phyloP scores from a whole-genome alignment of 2,888 invertebrate genomes.

The Notodonta dromedarius region DNA sequence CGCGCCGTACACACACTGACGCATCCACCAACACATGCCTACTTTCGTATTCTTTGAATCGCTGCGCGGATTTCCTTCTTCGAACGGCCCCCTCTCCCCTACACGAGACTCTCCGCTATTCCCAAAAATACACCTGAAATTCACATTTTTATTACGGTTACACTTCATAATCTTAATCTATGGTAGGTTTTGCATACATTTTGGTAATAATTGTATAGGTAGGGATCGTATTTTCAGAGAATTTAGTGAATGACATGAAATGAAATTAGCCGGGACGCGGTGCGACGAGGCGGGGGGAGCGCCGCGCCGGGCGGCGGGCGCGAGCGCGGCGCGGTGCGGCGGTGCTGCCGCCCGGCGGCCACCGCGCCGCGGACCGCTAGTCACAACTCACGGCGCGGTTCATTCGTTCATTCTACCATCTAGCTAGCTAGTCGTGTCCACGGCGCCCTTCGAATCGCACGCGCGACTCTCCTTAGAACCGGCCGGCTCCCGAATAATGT shows the following conservation, averaged over 20 bases:
- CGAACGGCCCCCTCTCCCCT: conserved; percentile 57
- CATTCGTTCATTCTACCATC: conserved; percentile 33
- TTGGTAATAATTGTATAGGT: conserved; percentile 36
- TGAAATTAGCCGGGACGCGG: conserved; percentile 60
- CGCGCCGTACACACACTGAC: conserved; percentile 56
- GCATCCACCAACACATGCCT: conserved; percentile 58
- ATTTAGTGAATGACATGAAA: conserved; percentile 74
- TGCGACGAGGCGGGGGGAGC: conserved; percentile 40
- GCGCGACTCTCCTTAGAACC: conserved; percentile 79
- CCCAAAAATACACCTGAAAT: conserved; percentile 22
- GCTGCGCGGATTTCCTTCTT: conserved; percentile 75
- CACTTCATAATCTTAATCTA: conserved; percentile 13
- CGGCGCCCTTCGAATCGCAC: conserved; percentile 79
- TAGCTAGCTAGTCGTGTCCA: conserved; percentile 69
- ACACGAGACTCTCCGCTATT: conserved; percentile 52
- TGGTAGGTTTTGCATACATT: conserved; percentile 21
- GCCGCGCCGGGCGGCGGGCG: conserved; percentile 38
- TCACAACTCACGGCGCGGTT: conserved; percentile 45
- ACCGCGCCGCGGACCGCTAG: conserved; percentile 54
- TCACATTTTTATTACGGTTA: conserved; percentile 13
- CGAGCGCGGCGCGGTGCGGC: conserved; percentile 45
- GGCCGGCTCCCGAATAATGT: conserved; percentile 84
- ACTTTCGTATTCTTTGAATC: conserved; percentile 59
- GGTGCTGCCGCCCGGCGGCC: conserved; percentile 44
- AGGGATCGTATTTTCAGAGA: conserved; percentile 70